Evolutionary conservation across 2,888 invertebrate species (phyloP).

Genomic region (Drosophila colorata): DNA sequence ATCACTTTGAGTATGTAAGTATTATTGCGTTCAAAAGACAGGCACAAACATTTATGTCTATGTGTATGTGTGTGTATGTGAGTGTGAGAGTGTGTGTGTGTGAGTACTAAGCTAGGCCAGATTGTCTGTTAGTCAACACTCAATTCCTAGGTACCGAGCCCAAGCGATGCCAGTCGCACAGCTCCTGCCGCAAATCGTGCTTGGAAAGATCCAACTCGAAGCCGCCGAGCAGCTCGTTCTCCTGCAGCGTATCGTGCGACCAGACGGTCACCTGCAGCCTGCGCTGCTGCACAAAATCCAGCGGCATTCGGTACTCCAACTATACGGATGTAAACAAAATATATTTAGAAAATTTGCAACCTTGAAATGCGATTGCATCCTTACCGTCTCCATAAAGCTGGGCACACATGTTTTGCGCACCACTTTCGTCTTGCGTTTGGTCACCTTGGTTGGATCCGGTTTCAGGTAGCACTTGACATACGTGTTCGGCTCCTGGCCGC

Average conservation of each 20-base stretch:
- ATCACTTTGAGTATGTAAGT: conserved; percentile 77
- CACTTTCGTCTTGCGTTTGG: conserved; percentile 98
- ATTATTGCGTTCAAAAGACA: conserved; percentile 78
- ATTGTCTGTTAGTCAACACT: conserved; percentile 49
- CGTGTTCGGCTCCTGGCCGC: conserved; percentile 93
- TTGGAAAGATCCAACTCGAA: conserved; percentile 91
- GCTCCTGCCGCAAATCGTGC: conserved; percentile 91
- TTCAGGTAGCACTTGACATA: conserved; percentile 96
- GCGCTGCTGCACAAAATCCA: conserved; percentile 91
- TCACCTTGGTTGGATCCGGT: conserved; percentile 95
- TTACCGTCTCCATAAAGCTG: conserved; percentile 98
- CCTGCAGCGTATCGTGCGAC: conserved; percentile 97
- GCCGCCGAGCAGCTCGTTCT: conserved; percentile 98
- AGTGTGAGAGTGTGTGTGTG: conserved; percentile 15
- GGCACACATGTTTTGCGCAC: conserved; percentile 97
- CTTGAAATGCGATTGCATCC: not conserved
- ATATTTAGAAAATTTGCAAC: not conserved
- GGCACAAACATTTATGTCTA: conserved; percentile 60
- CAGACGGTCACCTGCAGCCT: conserved; percentile 96
- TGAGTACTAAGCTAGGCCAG: conserved; percentile 23
- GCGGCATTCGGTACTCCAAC: conserved; percentile 94
- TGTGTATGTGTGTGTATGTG: conserved; percentile 25
- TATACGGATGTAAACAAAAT: conserved; percentile 78
- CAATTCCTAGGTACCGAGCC: conserved; percentile 83
- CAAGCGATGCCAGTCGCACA: conserved; percentile 94